phyloP scores from a whole-genome alignment of 2,888 invertebrate genomes.

The Chrysina gloriosa region DNA sequence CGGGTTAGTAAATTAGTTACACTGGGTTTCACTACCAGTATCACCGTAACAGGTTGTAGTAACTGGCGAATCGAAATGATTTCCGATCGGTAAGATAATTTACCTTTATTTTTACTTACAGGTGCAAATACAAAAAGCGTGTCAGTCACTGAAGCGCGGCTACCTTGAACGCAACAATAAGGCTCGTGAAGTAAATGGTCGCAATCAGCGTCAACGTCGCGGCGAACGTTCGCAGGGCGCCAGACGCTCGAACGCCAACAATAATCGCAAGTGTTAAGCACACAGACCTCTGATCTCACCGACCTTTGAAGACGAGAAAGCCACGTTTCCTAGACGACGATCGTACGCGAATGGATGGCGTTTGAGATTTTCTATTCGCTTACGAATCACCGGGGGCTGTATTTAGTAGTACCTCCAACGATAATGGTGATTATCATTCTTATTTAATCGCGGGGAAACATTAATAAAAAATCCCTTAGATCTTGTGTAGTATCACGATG shows the following conservation, averaged over 20 bases:
- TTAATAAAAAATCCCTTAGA: constrained; percentile 61
- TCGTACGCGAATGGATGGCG: constrained; percentile 24
- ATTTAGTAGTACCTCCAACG: not conserved
- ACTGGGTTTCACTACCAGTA: too few species aligned
- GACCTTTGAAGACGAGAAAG: constrained; percentile 32
- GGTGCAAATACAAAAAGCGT: constrained; percentile 64
- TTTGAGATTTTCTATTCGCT: constrained; percentile 28
- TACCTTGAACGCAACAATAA: constrained; percentile 66
- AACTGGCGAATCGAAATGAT: too few species aligned
- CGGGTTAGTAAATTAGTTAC: too few species aligned
- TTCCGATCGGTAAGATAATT: not conserved
- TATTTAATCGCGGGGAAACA: constrained; percentile 54
- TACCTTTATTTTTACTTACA: constrained; percentile 51
- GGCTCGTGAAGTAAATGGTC: constrained; percentile 67
- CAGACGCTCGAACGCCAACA: constrained; percentile 66
- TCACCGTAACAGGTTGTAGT: too few species aligned
- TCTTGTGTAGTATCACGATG: constrained; percentile 11
- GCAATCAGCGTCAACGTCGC: constrained; percentile 65
- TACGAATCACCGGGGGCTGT: constrained; percentile 17
- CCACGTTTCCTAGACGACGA: constrained; percentile 25
- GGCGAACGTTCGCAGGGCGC: constrained; percentile 65
- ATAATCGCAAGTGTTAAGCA: constrained; percentile 68
- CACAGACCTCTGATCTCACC: constrained; percentile 58
- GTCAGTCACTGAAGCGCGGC: constrained; percentile 61
- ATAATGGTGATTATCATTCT: constrained; percentile 27